A percentile compares a stretch with the other conserved stretches of the same genome.
Conservation (phyloP, 2,797 vertebrate genomes). For the Garrulus glandarius region DNA sequence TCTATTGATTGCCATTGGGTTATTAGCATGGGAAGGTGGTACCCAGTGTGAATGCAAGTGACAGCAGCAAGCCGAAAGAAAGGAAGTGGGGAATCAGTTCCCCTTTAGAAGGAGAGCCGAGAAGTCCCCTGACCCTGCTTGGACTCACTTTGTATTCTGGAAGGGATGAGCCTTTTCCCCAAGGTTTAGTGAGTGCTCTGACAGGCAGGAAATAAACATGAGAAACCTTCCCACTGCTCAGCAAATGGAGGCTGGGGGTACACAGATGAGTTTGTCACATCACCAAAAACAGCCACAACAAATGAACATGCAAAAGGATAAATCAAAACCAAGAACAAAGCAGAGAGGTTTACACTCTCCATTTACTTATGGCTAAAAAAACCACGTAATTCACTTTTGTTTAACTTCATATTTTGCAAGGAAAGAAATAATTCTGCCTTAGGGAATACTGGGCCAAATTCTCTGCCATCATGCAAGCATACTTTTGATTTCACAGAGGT, state of each 20-base stretch:
- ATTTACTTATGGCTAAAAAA: neutral
- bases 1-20: constrained; percentile 46
- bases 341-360: neutral
- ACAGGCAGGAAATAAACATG: constrained; percentile 15
- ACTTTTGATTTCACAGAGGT: neutral
- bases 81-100: constrained; percentile 31
- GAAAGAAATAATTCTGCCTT: neutral
- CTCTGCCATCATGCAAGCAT: neutral
- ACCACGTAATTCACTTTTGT: neutral
- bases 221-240: neutral
- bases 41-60: constrained; percentile 50
- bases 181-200: constrained; percentile 2
- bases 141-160: constrained; percentile 50
- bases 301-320: neutral
- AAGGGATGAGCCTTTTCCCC: neutral
- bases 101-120: neutral
- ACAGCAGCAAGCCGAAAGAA: constrained; percentile 48
- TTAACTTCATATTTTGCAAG: neutral
- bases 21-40: constrained; percentile 67
- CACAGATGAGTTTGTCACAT: neutral
- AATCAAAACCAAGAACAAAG: neutral
- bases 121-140: constrained; percentile 40
- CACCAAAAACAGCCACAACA: neutral
- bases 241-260: neutral
- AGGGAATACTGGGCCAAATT: neutral